These are phyloP conservation scores for Gorsachius goisagi DNA, from an alignment of 2,113 vertebrate species.

Conservation along the genomic window DNA sequence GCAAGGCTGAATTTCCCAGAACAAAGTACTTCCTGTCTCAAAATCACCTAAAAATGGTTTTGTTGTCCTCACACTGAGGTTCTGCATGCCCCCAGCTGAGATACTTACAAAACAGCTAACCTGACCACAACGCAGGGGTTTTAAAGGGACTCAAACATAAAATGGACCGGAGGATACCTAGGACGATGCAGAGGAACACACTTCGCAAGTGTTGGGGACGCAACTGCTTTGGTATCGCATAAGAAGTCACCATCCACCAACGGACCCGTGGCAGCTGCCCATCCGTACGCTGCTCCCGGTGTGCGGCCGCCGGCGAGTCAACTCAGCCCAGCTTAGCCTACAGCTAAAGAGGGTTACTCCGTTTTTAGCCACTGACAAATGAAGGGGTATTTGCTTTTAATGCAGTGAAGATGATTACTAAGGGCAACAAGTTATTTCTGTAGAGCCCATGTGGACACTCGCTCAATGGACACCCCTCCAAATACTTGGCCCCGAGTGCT, in stretches of 20 bases:
- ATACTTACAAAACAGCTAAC: neutral
- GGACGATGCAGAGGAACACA: neutral
- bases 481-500: rapidly evolving
- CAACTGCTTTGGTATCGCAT: rapidly evolving
- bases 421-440: neutral
- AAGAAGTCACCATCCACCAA: neutral
- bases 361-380: neutral
- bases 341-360: neutral
- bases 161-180: neutral
- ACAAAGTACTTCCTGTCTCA: neutral
- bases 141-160: slow-evolving; percentile 2
- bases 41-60: neutral
- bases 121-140: neutral
- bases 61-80: neutral
- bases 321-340: neutral
- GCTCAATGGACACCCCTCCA: rapidly evolving
- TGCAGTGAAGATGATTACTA: neutral
- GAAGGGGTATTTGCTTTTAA: neutral
- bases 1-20: slow-evolving; percentile 35
- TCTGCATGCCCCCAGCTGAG: neutral
- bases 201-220: neutral
- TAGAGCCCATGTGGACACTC: rapidly evolving
- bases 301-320: rapidly evolving
- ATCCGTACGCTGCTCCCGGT: rapidly evolving
- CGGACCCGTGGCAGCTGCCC: neutral